Percentiles rank a stretch among this genome's conserved stretches.
Evolutionary conservation across 2,113 vertebrate species (phyloP).

Genomic region (Piaya cayana): DNA sequence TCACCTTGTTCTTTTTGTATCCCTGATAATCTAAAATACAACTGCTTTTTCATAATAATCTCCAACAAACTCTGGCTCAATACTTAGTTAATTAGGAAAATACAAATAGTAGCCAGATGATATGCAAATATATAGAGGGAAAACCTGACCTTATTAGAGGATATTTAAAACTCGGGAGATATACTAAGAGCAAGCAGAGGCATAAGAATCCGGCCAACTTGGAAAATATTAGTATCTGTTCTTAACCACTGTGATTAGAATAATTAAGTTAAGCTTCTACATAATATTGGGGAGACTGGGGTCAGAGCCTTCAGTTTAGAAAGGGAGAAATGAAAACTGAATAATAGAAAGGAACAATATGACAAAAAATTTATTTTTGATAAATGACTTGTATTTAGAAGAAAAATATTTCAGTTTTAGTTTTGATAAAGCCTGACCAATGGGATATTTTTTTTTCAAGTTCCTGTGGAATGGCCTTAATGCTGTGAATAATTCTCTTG

Average conservation of each 20-base stretch:
- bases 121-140: not conserved
- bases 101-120: not conserved
- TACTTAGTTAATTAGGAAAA: not conserved
- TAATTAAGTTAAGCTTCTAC: not conserved
- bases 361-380: constrained; percentile 12
- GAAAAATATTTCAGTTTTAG: constrained; percentile 49
- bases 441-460: constrained; percentile 57
- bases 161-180: not conserved
- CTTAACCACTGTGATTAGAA: not conserved
- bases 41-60: not conserved
- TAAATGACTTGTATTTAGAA: constrained; percentile 7
- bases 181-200: not conserved
- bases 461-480: constrained; percentile 63
- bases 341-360: not conserved
- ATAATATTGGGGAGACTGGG: not conserved
- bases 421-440: constrained; percentile 74
- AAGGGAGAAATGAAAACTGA: not conserved
- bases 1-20: not conserved
- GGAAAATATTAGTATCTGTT: not conserved
- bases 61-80: not conserved
- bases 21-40: not conserved
- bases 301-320: not conserved
- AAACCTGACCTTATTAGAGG: not conserved
- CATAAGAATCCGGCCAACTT: not conserved
- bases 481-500: constrained; percentile 74